Base-by-base conservation (phyloP, 2,888 invertebrate species). In the Metacarcinus magister region DNA sequence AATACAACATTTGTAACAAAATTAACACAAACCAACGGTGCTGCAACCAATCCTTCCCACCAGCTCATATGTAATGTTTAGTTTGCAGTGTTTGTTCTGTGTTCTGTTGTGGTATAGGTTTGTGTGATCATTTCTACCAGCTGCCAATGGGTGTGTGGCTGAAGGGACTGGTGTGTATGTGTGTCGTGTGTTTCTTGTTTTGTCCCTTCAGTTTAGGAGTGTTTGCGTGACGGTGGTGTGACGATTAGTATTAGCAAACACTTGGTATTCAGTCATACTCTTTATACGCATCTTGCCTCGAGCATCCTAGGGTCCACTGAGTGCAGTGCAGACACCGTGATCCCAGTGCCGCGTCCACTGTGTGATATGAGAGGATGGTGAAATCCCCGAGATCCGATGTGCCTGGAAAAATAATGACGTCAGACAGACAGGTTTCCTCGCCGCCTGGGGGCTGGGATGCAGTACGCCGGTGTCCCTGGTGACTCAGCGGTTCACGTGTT, bases 241-340 rank as follows among this genome's bases (percentile, higher is more conserved):
- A 75, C 75, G 75, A 75, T 75, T 75, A 75, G 75, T 75, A 75
- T 75, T 75, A 75, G 75, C 75, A 75, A 75, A 75, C 75, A 23
- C 23, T 75, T n/a, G 7, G 28, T 4, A 75, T 60, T 60, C 60
- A 60, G 60, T 60, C 60, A 60, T 1, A 54, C 60, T 60, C 19
- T 60, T 60, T 23, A 60, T 60, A 60, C 23, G 28, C 23, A 75
- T 23, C 75, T 75, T 75, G 75, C 28, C 28, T 75, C 3, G 23
- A 28, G 75, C 75, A 75, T 75, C 23, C 19, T 75, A n/a, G 28
- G 23, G 19, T 75, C 23, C 23, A 75, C 23, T n/a, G 60, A 23
- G 23, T 23, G 75, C 28, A 75, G 28, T n/a, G 28, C 75, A 8
- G 75, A n/a, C 75, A 4, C n/a, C 28, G 8, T 7, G 28, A 23